Conservation (phyloP, 2,113 vertebrate species). For the Gallinago media region DNA sequence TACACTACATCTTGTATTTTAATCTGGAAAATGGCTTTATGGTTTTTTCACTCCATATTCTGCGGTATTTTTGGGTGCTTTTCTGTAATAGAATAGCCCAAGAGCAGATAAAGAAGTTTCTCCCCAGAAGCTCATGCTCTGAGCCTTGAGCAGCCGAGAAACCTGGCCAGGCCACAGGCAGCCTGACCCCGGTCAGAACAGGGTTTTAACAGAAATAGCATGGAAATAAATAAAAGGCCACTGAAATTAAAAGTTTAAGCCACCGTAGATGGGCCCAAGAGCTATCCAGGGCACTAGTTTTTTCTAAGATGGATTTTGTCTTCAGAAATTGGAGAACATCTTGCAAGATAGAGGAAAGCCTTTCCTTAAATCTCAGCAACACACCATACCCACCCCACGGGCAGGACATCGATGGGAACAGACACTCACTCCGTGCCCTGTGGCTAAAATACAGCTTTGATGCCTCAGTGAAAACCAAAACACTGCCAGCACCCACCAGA, state of each 20-base stretch:
- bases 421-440: rapidly evolving
- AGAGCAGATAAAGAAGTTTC: neutral
- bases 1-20: neutral
- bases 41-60: neutral
- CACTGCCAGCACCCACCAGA: neutral
- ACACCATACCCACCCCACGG: neutral
- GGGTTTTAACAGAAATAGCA: neutral
- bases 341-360: neutral
- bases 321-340: neutral
- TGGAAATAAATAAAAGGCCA: neutral
- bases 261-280: rapidly evolving
- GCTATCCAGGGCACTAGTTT: neutral
- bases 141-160: neutral
- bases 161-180: neutral
- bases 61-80: neutral
- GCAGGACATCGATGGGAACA: neutral
- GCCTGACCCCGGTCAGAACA: neutral
- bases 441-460: neutral
- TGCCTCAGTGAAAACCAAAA: neutral
- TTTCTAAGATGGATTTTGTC: neutral
- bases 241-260: neutral
- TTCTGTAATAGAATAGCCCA: neutral
- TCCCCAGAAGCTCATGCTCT: neutral
- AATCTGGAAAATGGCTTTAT: neutral
- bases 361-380: neutral